Percentiles rank a stretch among this genome's conserved stretches.
These are phyloP conservation scores for Puffinus mauretanicus DNA, from an alignment of 2,113 vertebrate species.

Conservation along the genomic window DNA sequence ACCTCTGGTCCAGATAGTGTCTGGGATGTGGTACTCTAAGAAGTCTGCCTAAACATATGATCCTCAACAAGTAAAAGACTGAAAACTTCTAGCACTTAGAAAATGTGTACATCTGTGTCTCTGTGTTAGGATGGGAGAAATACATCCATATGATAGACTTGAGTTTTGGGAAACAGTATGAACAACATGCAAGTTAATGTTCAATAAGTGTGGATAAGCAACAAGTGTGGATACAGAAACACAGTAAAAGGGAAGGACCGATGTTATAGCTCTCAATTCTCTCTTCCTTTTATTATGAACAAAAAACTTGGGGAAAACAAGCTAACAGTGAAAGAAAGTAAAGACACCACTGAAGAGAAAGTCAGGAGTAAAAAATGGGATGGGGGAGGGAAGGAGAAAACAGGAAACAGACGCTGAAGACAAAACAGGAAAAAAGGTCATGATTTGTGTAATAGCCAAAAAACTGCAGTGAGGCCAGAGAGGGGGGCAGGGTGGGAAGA, in stretches of 20 bases:
- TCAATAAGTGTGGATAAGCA: not conserved
- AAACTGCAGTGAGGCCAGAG: not conserved
- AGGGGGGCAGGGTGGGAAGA: slow-evolving; percentile 10
- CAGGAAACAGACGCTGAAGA: slow-evolving; percentile 47
- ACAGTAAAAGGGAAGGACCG: not conserved
- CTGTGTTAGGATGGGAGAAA: not conserved
- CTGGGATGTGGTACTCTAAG: not conserved
- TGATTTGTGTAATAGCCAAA: slow-evolving; percentile 20
- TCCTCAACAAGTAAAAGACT: not conserved
- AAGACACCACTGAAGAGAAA: not conserved
- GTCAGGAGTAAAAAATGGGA: not conserved
- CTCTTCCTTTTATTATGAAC: not conserved
- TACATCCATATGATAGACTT: not conserved
- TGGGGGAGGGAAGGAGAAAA: slow-evolving; percentile 31
- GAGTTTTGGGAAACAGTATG: not conserved
- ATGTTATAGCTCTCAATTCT: not conserved
- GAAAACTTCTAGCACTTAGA: not conserved
- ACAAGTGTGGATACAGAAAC: not conserved
- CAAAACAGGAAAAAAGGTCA: slow-evolving; percentile 58
- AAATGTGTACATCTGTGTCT: not conserved
- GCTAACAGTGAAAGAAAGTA: not conserved
- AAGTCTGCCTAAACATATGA: not conserved
- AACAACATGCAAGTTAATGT: not conserved
- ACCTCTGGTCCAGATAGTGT: not conserved
- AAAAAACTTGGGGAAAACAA: not conserved